Conservation (phyloP, 2,888 invertebrate genomes). For the Heliconius ismenius region DNA sequence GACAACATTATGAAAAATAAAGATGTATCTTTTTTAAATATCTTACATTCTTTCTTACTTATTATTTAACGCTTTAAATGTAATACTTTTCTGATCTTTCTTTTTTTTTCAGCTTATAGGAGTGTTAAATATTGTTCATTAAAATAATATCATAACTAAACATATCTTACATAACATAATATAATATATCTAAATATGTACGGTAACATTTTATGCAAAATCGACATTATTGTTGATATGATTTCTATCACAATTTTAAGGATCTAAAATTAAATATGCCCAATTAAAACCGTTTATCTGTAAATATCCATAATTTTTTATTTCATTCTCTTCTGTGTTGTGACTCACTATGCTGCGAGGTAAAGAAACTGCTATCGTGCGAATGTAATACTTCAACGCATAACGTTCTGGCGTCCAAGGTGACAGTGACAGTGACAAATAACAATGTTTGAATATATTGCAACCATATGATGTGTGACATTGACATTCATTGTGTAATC, state of each 20-base stretch:
- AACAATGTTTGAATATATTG: not conserved
- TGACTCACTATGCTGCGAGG: not conserved
- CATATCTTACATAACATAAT: not conserved
- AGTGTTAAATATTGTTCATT: not conserved
- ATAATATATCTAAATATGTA: too few species aligned
- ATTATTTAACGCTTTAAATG: too few species aligned
- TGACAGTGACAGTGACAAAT: constrained; percentile 4
- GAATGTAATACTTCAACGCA: too few species aligned
- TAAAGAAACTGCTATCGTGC: not conserved
- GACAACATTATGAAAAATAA: too few species aligned
- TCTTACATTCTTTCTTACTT: too few species aligned
- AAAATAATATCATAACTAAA: not conserved
- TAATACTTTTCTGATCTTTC: too few species aligned
- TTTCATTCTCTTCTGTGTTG: not conserved
- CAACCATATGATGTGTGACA: constrained; percentile 14
- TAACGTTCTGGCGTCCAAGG: not conserved
- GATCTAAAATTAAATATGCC: not conserved
- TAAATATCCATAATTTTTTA: not conserved
- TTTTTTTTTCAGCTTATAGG: not conserved
- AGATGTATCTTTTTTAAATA: too few species aligned
- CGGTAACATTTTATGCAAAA: not conserved
- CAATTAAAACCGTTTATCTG: not conserved
- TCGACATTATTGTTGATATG: not conserved
- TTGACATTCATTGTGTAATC: constrained; percentile 32
- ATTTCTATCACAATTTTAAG: not conserved